A percentile compares a stretch with the other conserved stretches of the same genome.
phyloP scores from a whole-genome alignment of 53 echinoderm and acorn worm species.

The Luidia sarsii region DNA sequence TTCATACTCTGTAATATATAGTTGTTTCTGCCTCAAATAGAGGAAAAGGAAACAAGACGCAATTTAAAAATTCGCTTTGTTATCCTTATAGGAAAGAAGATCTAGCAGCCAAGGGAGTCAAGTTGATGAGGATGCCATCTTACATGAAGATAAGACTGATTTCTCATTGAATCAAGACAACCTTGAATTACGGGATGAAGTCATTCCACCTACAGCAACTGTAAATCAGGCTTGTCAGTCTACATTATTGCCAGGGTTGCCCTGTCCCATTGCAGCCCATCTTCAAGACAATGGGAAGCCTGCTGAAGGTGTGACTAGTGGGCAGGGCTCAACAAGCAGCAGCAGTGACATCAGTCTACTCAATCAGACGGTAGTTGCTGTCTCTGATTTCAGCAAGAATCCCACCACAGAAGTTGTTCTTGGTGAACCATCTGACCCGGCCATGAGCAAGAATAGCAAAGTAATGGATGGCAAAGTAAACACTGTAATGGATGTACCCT shows the following conservation, averaged over 20 bases:
- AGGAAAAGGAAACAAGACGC: background rate
- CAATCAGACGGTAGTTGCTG: slow-evolving; percentile 84
- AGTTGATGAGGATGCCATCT: background rate
- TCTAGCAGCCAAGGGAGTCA: slow-evolving; percentile 29
- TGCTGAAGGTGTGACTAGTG: slow-evolving; percentile 6
- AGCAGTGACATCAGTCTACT: slow-evolving; percentile 78
- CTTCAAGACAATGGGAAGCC: background rate
- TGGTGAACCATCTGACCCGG: too few species aligned
- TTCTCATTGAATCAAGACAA: background rate
- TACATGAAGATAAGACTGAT: background rate
- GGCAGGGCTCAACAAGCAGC: slow-evolving; percentile 48
- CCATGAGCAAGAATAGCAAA: too few species aligned
- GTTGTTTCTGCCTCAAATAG: background rate
- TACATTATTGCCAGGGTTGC: background rate
- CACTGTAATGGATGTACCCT: too few species aligned
- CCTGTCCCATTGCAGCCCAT: background rate
- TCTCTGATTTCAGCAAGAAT: slow-evolving; percentile 54
- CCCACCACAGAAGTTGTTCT: background rate
- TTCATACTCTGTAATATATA: background rate
- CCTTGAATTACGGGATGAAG: too few species aligned
- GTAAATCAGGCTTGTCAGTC: background rate
- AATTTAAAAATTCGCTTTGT: background rate
- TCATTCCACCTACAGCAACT: too few species aligned
- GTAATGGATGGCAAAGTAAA: too few species aligned
- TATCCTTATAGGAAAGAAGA: slow-evolving; percentile 27